A percentile compares a stretch with the other conserved stretches of the same genome.
Conservation (phyloP, 1,140 invertebrate species). For the Lerema accius region DNA sequence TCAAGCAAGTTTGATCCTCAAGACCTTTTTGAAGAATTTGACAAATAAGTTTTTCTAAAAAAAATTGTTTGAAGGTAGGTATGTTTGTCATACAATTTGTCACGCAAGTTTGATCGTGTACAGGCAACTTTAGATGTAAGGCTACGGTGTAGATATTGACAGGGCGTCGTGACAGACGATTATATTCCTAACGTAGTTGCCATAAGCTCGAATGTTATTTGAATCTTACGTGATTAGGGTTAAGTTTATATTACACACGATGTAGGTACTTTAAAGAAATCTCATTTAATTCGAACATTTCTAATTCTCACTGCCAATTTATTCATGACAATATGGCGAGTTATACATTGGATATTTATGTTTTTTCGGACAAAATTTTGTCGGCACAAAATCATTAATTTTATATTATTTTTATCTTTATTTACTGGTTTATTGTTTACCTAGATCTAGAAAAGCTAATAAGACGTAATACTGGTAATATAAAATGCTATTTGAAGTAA, state of each 20-base stretch:
- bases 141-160: conserved; percentile 34
- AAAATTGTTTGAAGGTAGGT: no score
- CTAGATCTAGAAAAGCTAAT: no score
- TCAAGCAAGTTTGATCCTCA: no score
- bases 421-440: neutral
- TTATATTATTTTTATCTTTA: no score
- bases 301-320: conserved; percentile 21
- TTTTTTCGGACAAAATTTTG: neutral
- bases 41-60: no score
- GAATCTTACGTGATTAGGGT: conserved; percentile 32
- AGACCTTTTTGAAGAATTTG: no score
- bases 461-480: neutral
- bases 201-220: conserved; percentile 43
- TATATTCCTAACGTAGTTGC: conserved; percentile 43
- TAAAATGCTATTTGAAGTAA: neutral
- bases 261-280: no score
- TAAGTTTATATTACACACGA: conserved; percentile 23
- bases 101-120: no score
- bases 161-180: conserved; percentile 30
- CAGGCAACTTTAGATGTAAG: conserved; percentile 28
- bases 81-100: no score
- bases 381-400: neutral
- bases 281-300: conserved; percentile 4
- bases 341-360: neutral
- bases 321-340: neutral